phyloP scores from a whole-genome alignment of 2,888 invertebrate species.

The Hydriomena furcata region DNA sequence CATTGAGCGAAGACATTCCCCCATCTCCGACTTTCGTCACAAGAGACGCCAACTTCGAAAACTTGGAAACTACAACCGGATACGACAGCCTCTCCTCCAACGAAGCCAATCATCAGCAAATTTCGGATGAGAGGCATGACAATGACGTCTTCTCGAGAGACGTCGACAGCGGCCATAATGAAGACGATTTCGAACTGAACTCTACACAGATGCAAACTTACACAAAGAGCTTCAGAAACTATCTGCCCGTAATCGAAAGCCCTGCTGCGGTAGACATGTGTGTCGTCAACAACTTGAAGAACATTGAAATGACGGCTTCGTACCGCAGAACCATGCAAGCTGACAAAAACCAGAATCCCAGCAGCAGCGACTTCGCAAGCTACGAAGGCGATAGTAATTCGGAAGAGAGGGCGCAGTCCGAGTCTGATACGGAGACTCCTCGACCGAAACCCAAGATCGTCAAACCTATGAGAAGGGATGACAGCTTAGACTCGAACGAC shows the following conservation, averaged over 20 bases:
- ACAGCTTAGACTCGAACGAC: slow-evolving; percentile 73
- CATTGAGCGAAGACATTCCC: slow-evolving; percentile 82
- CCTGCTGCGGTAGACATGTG: slow-evolving; percentile 74
- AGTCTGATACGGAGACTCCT: slow-evolving; percentile 68
- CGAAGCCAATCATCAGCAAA: slow-evolving; percentile 68
- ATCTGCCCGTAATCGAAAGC: slow-evolving; percentile 75
- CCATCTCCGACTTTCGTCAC: slow-evolving; percentile 79
- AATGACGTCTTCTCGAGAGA: slow-evolving; percentile 62
- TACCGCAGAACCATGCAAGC: slow-evolving; percentile 51
- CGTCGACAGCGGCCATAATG: slow-evolving; percentile 87
- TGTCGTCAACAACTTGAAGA: slow-evolving; percentile 74
- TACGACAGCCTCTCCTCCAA: slow-evolving; percentile 76
- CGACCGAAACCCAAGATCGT: slow-evolving; percentile 84
- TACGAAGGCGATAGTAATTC: slow-evolving; percentile 84
- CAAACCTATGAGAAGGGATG: slow-evolving; percentile 76
- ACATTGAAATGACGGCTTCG: slow-evolving; percentile 73
- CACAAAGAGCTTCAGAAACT: slow-evolving; percentile 79
- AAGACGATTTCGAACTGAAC: slow-evolving; percentile 87
- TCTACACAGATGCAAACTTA: slow-evolving; percentile 84
- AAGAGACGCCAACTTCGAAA: slow-evolving; percentile 72
- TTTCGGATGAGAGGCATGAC: slow-evolving; percentile 58
- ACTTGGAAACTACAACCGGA: slow-evolving; percentile 75
- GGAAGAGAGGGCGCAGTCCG: slow-evolving; percentile 79
- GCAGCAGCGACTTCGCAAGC: slow-evolving; percentile 73
- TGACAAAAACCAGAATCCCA: slow-evolving; percentile 56